Conservation (phyloP, 2,888 invertebrate species). For the Prosapia bicincta region DNA sequence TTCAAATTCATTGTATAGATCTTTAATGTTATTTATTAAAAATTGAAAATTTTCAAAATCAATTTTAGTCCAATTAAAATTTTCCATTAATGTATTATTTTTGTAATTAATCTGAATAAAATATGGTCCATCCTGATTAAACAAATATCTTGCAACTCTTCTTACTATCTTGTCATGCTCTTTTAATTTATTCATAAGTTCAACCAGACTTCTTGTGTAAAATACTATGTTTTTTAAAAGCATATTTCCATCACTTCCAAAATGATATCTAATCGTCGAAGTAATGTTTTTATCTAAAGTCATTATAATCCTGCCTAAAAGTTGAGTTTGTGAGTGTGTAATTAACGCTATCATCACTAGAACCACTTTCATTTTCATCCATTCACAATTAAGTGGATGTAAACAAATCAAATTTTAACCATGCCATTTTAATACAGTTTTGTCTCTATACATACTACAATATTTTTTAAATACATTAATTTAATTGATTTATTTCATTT, state of each 20-base stretch:
- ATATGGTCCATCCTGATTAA: background rate
- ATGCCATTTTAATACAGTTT: background rate
- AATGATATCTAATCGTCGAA: background rate
- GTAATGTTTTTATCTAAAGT: background rate
- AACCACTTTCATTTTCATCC: background rate
- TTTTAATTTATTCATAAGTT: background rate
- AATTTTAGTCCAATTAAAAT: background rate
- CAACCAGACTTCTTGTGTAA: background rate
- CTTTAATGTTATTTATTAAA: background rate
- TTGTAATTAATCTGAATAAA: background rate
- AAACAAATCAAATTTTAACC: background rate
- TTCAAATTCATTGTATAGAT: background rate
- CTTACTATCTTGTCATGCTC: background rate
- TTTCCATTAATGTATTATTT: background rate
- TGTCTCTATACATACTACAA: background rate
- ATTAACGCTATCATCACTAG: background rate
- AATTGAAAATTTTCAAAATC: background rate
- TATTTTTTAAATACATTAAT: background rate
- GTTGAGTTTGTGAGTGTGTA: background rate
- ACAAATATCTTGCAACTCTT: background rate
- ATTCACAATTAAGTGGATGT: background rate
- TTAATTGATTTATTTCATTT: background rate
- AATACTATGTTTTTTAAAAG: background rate
- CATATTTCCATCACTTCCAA: background rate
- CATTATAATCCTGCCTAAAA: background rate